These are phyloP conservation scores for Crotophaga sulcirostris DNA, from an alignment of 2,113 vertebrate species.

Conservation along the genomic window DNA sequence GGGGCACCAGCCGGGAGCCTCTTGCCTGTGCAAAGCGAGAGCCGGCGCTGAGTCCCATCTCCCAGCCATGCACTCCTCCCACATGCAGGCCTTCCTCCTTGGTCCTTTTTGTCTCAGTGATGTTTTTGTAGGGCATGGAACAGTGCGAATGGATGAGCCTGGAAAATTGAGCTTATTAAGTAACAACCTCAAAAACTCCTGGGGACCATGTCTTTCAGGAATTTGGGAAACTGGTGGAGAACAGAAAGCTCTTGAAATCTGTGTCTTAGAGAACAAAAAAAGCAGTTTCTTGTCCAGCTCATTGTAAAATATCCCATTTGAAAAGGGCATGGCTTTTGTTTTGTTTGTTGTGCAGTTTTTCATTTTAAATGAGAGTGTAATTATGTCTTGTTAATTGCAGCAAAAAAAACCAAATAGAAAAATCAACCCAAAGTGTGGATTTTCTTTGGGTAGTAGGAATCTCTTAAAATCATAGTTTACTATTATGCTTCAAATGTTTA, in stretches of 20 bases:
- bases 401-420: background rate
- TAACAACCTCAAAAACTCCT: background rate
- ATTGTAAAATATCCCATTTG: background rate
- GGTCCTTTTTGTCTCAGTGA: background rate
- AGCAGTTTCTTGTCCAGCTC: background rate
- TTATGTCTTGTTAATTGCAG: background rate
- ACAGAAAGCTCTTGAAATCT: background rate
- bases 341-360: background rate
- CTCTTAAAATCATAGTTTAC: background rate
- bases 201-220: background rate
- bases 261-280: background rate
- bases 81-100: rapidly evolving
- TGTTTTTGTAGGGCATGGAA: background rate
- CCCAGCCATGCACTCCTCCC: background rate
- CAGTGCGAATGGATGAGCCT: background rate
- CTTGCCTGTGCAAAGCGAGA: background rate
- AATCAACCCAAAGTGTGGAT: background rate
- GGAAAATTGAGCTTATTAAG: background rate
- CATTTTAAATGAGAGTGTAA: background rate
- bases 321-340: background rate
- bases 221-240: background rate
- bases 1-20: background rate
- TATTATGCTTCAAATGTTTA: background rate
- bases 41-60: rapidly evolving
- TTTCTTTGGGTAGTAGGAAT: background rate